A percentile compares a stretch with the other conserved stretches of the same genome.
Conservation (phyloP, 2,113 vertebrate genomes). For the Typhlomys cinereus region DNA sequence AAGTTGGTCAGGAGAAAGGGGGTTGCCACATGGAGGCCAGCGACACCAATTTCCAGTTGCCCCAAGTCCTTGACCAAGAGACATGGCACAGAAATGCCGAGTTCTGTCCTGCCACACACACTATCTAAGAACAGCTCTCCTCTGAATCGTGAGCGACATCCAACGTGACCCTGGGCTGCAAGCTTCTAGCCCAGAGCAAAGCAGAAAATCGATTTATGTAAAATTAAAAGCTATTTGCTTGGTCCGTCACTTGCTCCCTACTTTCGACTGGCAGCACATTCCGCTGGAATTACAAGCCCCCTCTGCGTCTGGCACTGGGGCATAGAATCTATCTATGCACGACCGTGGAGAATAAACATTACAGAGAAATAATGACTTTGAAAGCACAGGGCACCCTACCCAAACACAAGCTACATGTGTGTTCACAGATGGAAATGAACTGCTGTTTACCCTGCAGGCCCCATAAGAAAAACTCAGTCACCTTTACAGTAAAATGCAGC, state of each 20-base stretch:
- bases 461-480: constrained; percentile 74
- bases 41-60: neutral
- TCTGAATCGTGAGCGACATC: neutral
- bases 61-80: neutral
- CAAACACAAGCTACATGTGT: constrained; percentile 69
- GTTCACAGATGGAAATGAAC: constrained; percentile 72
- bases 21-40: neutral
- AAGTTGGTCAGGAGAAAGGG: neutral
- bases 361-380: constrained; percentile 65
- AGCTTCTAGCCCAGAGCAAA: constrained; percentile 68
- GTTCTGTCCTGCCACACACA: neutral
- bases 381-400: constrained; percentile 1
- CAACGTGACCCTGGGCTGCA: constrained; percentile 56
- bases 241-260: constrained; percentile 34
- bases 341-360: constrained; percentile 68
- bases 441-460: constrained; percentile 77
- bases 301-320: constrained; percentile 33
- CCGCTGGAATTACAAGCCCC: constrained; percentile 29
- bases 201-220: constrained; percentile 52
- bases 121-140: constrained; percentile 35
- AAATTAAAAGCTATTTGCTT: constrained; percentile 72
- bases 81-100: neutral
- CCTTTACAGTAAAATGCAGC: constrained; percentile 82
- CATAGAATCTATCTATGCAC: constrained; percentile 62
- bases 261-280: constrained; percentile 54